Conservation (phyloP, 2,113 vertebrate genomes). For the Megaceryle torquata region DNA sequence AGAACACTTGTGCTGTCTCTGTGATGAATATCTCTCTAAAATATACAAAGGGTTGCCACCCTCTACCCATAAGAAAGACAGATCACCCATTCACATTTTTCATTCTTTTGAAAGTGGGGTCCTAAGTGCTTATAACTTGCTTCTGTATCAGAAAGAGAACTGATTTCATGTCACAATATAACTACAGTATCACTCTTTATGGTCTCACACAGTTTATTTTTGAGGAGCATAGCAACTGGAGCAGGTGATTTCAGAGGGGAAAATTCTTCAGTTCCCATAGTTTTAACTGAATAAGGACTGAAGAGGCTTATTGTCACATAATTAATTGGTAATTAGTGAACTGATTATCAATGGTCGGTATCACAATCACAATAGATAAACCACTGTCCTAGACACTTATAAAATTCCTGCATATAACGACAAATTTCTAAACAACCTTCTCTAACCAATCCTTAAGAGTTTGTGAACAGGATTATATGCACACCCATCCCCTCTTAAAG, state of each 20-base stretch:
- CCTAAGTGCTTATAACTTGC: background rate
- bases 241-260: background rate
- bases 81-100: background rate
- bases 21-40: background rate
- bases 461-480: background rate
- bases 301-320: background rate
- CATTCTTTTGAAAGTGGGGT: background rate
- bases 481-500: rapidly evolving
- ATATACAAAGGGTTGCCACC: background rate
- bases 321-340: background rate
- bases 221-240: background rate
- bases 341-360: background rate
- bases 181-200: background rate
- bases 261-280: background rate
- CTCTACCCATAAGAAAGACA: background rate
- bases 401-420: background rate
- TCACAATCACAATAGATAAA: background rate
- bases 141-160: background rate
- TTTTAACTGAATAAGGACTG: background rate
- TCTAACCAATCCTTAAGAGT: background rate
- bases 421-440: background rate
- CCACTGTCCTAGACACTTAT: background rate
- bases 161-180: background rate
- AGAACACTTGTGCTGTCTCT: background rate
- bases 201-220: background rate